Evolutionary conservation across 2,888 invertebrate species (phyloP).

Genomic region (Drosophila quinaria): DNA sequence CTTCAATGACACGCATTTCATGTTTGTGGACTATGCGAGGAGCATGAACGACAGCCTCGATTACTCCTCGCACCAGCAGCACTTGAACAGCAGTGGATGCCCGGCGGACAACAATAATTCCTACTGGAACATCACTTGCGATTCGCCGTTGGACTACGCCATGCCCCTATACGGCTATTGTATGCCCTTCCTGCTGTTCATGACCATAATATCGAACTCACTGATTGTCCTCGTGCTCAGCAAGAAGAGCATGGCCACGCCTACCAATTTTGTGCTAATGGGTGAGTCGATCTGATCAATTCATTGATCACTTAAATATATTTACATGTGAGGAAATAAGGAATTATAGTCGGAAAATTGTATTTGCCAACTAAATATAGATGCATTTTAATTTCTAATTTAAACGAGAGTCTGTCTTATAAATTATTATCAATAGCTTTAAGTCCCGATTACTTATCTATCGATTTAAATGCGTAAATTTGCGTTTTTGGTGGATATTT

Average conservation of each 20-base stretch:
- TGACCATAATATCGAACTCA: conserved; percentile 96
- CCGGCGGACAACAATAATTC: conserved; percentile 70
- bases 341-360: too few species aligned
- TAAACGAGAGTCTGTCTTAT: too few species aligned
- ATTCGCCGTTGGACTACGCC: conserved; percentile 83
- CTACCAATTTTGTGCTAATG: conserved; percentile 96
- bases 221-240: conserved; percentile 95
- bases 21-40: conserved; percentile 53
- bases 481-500: too few species aligned
- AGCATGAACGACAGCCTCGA: conserved; percentile 63
- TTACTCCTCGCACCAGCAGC: conserved; percentile 63
- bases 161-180: conserved; percentile 84
- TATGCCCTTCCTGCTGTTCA: conserved; percentile 92
- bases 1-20: conserved; percentile 47
- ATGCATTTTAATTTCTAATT: too few species aligned
- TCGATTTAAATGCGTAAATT: too few species aligned
- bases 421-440: too few species aligned
- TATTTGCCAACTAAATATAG: too few species aligned
- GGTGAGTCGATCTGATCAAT: conserved; percentile 84
- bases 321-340: neutral
- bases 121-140: conserved; percentile 85
- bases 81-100: conserved; percentile 65
- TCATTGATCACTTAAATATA: neutral
- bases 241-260: conserved; percentile 95
- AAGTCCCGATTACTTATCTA: too few species aligned